These are phyloP conservation scores for Lepidocyrtinus sp. DNA, from an alignment of 2,888 invertebrate species.

Conservation along the genomic window DNA sequence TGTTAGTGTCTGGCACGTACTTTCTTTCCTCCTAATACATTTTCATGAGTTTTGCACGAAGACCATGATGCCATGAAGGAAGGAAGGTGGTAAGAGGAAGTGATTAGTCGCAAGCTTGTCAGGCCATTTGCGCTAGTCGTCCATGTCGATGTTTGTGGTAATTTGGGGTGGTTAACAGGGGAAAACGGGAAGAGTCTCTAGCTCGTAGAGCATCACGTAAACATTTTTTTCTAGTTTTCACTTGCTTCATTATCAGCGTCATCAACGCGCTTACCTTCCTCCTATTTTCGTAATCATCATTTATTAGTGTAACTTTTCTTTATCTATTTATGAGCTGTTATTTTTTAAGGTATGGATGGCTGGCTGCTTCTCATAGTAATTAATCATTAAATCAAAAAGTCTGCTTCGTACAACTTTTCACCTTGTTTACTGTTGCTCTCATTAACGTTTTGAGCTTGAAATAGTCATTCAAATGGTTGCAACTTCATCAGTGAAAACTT, in stretches of 20 bases:
- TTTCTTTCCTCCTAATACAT: too few species aligned
- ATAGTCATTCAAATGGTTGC: too few species aligned
- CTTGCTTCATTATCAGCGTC: slow-evolving; percentile 28
- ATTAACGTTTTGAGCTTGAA: too few species aligned
- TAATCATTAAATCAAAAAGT: slow-evolving; percentile 27
- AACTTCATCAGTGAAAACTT: not conserved
- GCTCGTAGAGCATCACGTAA: too few species aligned
- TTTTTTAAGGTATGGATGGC: not conserved
- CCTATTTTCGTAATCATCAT: too few species aligned
- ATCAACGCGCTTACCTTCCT: too few species aligned
- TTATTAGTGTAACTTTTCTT: too few species aligned
- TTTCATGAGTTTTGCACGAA: too few species aligned
- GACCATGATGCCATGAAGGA: too few species aligned
- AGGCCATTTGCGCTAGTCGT: slow-evolving; percentile 39
- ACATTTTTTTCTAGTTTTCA: slow-evolving; percentile 28
- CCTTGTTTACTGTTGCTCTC: slow-evolving; percentile 20
- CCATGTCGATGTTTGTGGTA: slow-evolving; percentile 32
- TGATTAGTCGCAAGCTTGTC: slow-evolving; percentile 54
- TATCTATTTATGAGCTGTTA: too few species aligned
- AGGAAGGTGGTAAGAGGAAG: slow-evolving; percentile 55
- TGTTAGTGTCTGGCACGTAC: not conserved
- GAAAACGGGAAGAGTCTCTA: too few species aligned
- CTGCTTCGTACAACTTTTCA: slow-evolving; percentile 7
- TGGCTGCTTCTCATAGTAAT: slow-evolving; percentile 1
- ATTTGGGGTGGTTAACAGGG: slow-evolving; percentile 22